Percentiles rank a stretch among this genome's conserved stretches.
phyloP scores from a whole-genome alignment of 2,113 vertebrate genomes.

The Tragelaphus buxtoni region DNA sequence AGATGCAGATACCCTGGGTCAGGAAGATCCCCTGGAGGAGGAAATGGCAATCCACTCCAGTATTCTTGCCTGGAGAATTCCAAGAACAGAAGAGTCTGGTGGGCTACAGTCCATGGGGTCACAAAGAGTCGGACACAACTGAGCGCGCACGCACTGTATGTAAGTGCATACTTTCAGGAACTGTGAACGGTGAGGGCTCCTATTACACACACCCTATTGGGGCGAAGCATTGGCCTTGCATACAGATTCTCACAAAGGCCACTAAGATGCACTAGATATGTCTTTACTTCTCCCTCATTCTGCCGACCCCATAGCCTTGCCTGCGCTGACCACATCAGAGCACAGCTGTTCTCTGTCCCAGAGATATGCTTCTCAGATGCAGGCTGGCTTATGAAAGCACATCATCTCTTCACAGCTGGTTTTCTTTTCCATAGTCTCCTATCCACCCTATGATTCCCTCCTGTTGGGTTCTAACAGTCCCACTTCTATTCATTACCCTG shows the following conservation, averaged over 20 bases:
- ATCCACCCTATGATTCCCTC: not conserved
- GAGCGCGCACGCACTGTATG: not conserved
- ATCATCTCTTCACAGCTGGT: not conserved
- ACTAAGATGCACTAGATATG: not conserved
- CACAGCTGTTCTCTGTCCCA: not conserved
- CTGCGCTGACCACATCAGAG: not conserved
- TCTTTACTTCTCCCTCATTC: not conserved
- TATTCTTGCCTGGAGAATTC: not conserved
- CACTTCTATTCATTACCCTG: not conserved
- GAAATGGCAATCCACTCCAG: not conserved
- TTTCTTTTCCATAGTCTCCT: not conserved
- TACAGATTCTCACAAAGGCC: not conserved
- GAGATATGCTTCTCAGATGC: not conserved
- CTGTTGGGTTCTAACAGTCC: not conserved
- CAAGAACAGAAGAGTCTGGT: not conserved
- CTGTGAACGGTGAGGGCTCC: not conserved
- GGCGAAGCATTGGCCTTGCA: not conserved
- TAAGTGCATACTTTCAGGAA: not conserved
- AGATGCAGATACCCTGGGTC: not conserved
- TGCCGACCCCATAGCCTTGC: not conserved
- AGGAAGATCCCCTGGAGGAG: not conserved
- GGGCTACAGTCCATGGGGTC: not conserved
- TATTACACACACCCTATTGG: not conserved
- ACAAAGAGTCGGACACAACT: not conserved
- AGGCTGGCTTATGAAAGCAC: not conserved